Evolutionary conservation across 2,113 vertebrate species (phyloP).

Genomic region (Rhodinocichla rosea): DNA sequence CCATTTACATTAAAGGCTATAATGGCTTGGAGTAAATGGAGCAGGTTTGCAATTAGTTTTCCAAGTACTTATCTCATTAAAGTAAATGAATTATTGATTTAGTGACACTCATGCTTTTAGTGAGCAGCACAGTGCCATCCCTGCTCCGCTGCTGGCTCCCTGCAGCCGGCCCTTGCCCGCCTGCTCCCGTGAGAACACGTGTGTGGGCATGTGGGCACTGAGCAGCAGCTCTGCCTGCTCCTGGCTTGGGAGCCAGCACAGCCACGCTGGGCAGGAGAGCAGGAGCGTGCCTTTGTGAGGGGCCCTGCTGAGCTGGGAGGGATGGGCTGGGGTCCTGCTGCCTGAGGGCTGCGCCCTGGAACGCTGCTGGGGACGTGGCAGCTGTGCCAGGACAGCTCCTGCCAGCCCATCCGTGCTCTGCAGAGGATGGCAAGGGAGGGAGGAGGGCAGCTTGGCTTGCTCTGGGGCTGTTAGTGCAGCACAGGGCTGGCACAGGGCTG

Average conservation of each 20-base stretch:
- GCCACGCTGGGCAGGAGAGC: neutral
- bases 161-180: conserved; percentile 42
- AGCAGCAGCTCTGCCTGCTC: neutral
- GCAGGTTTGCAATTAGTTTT: conserved; percentile 94
- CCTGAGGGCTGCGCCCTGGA: neutral
- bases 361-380: accelerated
- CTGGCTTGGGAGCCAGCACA: neutral
- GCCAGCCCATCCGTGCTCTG: neutral
- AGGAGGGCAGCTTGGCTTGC: neutral
- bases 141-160: conserved; percentile 11
- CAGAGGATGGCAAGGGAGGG: neutral
- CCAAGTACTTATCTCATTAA: conserved; percentile 98
- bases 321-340: neutral
- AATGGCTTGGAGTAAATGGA: conserved; percentile 87
- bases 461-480: neutral
- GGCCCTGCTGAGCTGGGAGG: neutral
- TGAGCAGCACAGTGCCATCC: conserved; percentile 82
- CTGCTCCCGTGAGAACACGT: neutral
- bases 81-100: conserved; percentile 99
- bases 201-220: accelerated
- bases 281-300: accelerated
- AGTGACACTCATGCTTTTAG: conserved; percentile 93
- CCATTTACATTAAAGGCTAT: conserved; percentile 82
- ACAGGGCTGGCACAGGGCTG: accelerated
- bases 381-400: neutral